Conservation (phyloP, 1,140 invertebrate genomes). For the Copidosoma floridanum region DNA sequence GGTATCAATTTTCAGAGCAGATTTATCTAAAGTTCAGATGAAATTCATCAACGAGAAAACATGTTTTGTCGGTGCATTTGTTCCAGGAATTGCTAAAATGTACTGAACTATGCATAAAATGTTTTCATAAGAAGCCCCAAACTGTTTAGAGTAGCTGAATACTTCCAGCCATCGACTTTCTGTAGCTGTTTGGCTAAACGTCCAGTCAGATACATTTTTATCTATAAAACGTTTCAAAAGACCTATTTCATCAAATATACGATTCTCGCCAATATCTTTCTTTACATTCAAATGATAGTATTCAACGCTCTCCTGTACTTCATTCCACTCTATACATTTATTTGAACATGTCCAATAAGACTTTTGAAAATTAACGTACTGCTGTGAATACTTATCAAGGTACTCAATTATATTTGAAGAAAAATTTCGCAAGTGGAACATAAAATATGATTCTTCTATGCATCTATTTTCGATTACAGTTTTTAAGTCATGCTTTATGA, state of each 20-base stretch:
- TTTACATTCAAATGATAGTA: neutral
- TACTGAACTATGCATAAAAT: neutral
- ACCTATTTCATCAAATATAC: neutral
- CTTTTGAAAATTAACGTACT: neutral
- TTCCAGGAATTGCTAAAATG: neutral
- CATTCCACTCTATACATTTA: neutral
- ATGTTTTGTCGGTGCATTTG: neutral
- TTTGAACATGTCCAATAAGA: neutral
- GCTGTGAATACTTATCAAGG: neutral
- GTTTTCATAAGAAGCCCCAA: neutral
- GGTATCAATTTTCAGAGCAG: neutral
- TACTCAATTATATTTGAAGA: neutral
- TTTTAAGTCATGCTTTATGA: neutral
- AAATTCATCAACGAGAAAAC: neutral
- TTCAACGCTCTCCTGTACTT: neutral
- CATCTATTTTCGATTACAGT: neutral
- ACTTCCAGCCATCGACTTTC: neutral
- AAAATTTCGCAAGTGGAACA: neutral
- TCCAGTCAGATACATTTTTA: neutral
- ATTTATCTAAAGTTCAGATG: neutral
- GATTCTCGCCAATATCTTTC: neutral
- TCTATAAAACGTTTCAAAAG: neutral
- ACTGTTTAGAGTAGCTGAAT: neutral
- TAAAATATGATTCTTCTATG: neutral
- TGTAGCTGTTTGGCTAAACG: neutral